Evolutionary conservation across 2,797 vertebrate species (phyloP).

Genomic region (Semaprochilodus insignis): DNA sequence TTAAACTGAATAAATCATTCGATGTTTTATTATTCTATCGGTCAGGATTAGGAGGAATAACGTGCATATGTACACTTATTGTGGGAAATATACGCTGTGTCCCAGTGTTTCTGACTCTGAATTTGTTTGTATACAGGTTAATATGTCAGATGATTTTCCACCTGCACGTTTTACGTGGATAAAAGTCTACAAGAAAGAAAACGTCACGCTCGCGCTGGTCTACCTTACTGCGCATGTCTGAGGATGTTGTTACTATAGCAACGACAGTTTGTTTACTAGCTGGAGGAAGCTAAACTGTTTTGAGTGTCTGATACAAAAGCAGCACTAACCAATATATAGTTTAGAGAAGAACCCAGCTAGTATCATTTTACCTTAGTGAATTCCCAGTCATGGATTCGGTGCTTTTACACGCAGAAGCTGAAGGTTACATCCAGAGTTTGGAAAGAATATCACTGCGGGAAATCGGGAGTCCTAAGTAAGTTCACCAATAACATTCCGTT

Average conservation of each 20-base stretch:
- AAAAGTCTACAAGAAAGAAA: too few relatives aligned
- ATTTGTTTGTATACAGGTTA: too few relatives aligned
- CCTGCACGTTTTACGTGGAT: too few relatives aligned
- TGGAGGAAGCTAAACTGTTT: background rate
- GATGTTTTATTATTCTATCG: too few relatives aligned
- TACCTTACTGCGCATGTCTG: constrained; percentile 1
- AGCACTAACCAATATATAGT: rapidly evolving
- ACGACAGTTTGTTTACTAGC: constrained; percentile 4
- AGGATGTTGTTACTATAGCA: constrained; percentile 49
- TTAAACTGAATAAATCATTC: too few relatives aligned
- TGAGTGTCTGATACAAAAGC: background rate
- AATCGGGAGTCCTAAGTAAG: constrained; percentile 78
- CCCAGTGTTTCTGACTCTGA: too few relatives aligned
- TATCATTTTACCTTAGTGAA: background rate
- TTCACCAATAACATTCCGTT: background rate
- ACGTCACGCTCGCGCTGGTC: too few relatives aligned
- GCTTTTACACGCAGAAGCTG: constrained; percentile 81
- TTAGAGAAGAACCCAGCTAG: background rate
- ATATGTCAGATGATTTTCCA: too few relatives aligned
- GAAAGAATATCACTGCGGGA: constrained; percentile 78
- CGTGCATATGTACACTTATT: too few relatives aligned
- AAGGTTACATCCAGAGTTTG: constrained; percentile 79
- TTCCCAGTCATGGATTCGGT: constrained; percentile 54
- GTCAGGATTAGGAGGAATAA: too few relatives aligned
- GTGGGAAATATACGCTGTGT: too few relatives aligned